These are phyloP conservation scores for Chloroclysta siterata DNA, from an alignment of 2,888 invertebrate species.

Conservation along the genomic window DNA sequence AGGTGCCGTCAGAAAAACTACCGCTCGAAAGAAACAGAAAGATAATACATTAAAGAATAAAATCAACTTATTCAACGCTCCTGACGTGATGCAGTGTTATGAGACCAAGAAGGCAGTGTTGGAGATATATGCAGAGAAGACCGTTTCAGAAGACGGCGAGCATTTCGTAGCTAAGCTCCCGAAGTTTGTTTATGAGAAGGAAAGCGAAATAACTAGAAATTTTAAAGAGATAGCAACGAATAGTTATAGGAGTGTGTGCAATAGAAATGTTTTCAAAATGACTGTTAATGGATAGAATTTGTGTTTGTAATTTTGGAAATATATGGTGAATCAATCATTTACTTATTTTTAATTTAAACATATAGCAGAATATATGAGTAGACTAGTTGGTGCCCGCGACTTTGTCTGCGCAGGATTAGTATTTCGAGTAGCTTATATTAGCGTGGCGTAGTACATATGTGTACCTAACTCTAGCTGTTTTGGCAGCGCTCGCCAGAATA, in stretches of 20 bases:
- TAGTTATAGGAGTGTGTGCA: conserved; percentile 45
- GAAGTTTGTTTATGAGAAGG: conserved; percentile 60
- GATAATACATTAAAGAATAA: conserved; percentile 20
- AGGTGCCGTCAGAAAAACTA: conserved; percentile 2
- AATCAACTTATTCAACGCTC: conserved; percentile 32
- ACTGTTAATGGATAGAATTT: conserved; percentile 29
- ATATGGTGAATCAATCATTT: no score
- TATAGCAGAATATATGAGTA: no score
- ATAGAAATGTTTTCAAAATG: conserved; percentile 53
- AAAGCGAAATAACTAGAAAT: conserved; percentile 48
- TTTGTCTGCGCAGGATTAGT: no score
- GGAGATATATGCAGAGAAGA: conserved; percentile 68
- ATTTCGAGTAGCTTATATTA: no score
- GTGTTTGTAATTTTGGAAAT: conserved; percentile 11
- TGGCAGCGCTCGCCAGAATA: no score
- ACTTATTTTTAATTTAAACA: no score
- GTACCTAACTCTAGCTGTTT: no score
- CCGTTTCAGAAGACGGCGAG: conserved; percentile 49
- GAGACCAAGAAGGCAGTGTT: conserved; percentile 74
- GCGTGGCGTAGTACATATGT: no score
- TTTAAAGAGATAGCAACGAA: conserved; percentile 46
- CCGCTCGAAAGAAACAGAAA: conserved; percentile 16
- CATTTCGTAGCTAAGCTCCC: conserved; percentile 66
- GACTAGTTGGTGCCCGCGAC: no score
- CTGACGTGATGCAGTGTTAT: conserved; percentile 67